phyloP scores from a whole-genome alignment of 35 echinoderm and acorn worm genomes.

The Acanthaster planci region DNA sequence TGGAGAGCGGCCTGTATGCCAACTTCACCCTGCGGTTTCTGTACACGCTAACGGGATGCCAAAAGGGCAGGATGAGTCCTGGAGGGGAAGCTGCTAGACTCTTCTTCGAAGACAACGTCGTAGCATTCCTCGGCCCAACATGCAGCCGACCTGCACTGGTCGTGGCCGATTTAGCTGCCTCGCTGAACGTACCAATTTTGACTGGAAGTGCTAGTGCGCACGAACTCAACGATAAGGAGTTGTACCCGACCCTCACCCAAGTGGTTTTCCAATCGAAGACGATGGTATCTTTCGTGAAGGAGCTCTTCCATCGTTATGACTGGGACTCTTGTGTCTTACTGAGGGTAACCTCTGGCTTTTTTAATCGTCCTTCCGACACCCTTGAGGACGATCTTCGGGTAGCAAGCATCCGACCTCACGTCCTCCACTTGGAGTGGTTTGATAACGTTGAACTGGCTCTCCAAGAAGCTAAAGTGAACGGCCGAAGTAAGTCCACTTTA shows the following conservation, averaged over 20 bases:
- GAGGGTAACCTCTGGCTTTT: not conserved
- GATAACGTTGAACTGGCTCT: not conserved
- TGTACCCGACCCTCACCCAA: slow-evolving; percentile 38
- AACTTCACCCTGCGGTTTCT: not conserved
- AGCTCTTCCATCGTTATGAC: slow-evolving; percentile 10
- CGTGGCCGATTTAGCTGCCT: slow-evolving; percentile 7
- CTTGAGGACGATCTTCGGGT: not conserved
- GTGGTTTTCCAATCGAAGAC: slow-evolving; percentile 12
- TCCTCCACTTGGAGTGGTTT: not conserved
- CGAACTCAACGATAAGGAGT: not conserved
- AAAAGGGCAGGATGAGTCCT: not conserved
- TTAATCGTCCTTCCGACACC: not conserved
- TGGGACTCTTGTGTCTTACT: slow-evolving; percentile 13
- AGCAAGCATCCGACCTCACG: not conserved
- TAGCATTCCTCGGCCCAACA: slow-evolving; percentile 39
- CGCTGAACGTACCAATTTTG: slow-evolving; percentile 30
- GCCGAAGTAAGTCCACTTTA: slow-evolving; percentile 13
- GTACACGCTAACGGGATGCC: not conserved
- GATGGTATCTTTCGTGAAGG: slow-evolving; percentile 6
- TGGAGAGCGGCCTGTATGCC: slow-evolving; percentile 11
- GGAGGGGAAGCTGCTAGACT: slow-evolving; percentile 2
- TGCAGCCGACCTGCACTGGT: slow-evolving; percentile 13
- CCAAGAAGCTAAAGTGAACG: not conserved
- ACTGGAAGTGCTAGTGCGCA: slow-evolving; percentile 4
- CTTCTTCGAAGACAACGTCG: not conserved